Conservation (phyloP, 2,113 vertebrate species). For the Crotalus tigris region DNA sequence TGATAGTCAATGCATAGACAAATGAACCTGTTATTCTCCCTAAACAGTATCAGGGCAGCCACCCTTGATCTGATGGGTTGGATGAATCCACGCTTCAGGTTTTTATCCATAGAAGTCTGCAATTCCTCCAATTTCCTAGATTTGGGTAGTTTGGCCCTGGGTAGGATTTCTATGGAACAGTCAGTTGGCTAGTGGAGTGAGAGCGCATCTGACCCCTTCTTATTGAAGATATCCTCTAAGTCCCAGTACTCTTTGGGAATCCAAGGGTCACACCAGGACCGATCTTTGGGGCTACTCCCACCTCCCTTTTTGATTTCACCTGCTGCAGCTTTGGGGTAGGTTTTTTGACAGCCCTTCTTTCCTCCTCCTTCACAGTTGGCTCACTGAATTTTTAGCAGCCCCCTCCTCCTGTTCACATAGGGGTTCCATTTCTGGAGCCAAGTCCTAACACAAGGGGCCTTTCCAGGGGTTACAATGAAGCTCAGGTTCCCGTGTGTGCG, state of each 20-base stretch:
- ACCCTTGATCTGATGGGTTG: neutral
- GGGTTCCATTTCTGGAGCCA: too few species aligned
- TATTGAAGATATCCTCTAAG: neutral
- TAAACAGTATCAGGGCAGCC: too few species aligned
- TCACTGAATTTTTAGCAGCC: neutral
- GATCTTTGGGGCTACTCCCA: too few species aligned
- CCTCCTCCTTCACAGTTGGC: too few species aligned
- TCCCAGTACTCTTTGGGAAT: neutral
- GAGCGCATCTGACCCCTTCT: neutral
- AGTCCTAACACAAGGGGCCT: too few species aligned
- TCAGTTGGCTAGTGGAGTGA: neutral
- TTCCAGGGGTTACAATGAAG: too few species aligned
- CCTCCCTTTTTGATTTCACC: too few species aligned
- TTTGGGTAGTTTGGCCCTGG: neutral
- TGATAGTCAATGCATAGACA: neutral
- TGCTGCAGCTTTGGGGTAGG: too few species aligned
- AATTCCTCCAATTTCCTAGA: neutral
- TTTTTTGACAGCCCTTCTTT: too few species aligned
- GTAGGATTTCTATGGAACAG: neutral
- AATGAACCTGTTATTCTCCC: neutral
- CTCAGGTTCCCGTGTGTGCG: too few species aligned
- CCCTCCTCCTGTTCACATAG: neutral
- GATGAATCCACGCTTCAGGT: neutral
- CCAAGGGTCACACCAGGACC: too few species aligned
- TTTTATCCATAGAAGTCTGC: neutral